These are phyloP conservation scores for Apostichopus japonicus DNA, from an alignment of 35 echinoderm and acorn worm species.

Conservation along the genomic window DNA sequence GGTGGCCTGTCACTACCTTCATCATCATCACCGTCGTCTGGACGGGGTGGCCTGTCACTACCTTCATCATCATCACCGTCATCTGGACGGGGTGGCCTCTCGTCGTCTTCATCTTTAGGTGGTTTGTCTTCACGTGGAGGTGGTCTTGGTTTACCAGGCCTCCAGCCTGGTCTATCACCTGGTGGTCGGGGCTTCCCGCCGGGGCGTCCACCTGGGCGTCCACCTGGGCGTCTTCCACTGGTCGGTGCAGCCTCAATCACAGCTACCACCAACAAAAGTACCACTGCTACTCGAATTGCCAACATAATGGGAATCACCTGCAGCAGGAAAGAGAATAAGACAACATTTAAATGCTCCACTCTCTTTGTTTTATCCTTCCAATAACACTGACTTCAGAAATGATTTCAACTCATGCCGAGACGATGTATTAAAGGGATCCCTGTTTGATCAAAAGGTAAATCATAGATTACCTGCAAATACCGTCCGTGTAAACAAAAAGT, in stretches of 20 bases:
- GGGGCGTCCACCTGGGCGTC: not conserved
- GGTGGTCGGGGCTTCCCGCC: not conserved
- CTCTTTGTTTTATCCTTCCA: too few relatives aligned
- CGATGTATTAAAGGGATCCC: too few relatives aligned
- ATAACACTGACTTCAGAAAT: too few relatives aligned
- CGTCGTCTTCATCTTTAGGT: not conserved
- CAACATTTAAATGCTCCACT: too few relatives aligned
- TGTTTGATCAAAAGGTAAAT: too few relatives aligned
- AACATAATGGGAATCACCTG: not conserved
- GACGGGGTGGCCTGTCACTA: not conserved
- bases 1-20: not conserved
- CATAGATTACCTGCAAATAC: too few relatives aligned
- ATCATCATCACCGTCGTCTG: slow-evolving; percentile 24
- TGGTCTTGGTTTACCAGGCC: not conserved
- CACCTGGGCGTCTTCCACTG: not conserved
- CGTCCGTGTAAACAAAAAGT: too few relatives aligned
- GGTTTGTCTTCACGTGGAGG: not conserved
- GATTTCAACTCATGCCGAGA: too few relatives aligned
- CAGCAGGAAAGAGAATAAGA: not conserved
- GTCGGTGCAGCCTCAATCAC: slow-evolving; percentile 4
- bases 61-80: slow-evolving; percentile 25
- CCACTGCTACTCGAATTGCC: slow-evolving; percentile 10
- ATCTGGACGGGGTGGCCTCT: not conserved
- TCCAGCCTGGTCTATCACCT: not conserved
- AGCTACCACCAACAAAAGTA: not conserved